Conservation (phyloP, 2,113 vertebrate species). For the Pygoscelis antarcticus region DNA sequence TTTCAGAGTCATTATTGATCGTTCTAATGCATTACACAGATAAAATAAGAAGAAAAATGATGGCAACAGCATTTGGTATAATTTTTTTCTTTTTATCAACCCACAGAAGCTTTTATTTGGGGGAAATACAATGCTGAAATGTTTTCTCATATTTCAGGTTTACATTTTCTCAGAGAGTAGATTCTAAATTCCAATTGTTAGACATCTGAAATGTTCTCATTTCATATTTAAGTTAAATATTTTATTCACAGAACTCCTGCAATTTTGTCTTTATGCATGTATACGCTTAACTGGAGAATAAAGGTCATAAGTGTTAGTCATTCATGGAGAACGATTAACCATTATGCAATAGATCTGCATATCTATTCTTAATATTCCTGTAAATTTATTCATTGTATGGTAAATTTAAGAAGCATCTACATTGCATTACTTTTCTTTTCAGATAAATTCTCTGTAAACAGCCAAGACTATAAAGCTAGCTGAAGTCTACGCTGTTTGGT, state of each 20-base stretch:
- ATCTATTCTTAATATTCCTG: not conserved
- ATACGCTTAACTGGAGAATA: not conserved
- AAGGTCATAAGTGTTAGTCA: not conserved
- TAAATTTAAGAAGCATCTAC: conserved; percentile 10
- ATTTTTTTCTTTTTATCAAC: not conserved
- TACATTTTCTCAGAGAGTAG: not conserved
- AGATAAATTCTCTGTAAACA: conserved; percentile 11
- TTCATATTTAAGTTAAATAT: not conserved
- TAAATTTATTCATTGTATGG: not conserved
- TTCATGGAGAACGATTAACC: not conserved
- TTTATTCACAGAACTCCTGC: not conserved
- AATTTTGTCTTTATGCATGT: not conserved
- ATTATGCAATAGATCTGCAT: not conserved
- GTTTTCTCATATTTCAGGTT: not conserved
- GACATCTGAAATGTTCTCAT: not conserved
- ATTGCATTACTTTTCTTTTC: not conserved
- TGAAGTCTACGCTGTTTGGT: conserved; percentile 4
- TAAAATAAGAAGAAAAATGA: conserved; percentile 4
- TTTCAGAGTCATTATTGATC: conserved; percentile 16
- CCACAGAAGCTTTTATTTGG: not conserved
- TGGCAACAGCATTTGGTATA: not conserved
- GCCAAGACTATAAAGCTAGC: not conserved
- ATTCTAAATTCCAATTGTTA: not conserved
- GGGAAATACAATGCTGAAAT: not conserved
- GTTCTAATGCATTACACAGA: conserved; percentile 11